Base-by-base conservation (phyloP, 2,888 invertebrate genomes). In the Nymphalis c-album region DNA sequence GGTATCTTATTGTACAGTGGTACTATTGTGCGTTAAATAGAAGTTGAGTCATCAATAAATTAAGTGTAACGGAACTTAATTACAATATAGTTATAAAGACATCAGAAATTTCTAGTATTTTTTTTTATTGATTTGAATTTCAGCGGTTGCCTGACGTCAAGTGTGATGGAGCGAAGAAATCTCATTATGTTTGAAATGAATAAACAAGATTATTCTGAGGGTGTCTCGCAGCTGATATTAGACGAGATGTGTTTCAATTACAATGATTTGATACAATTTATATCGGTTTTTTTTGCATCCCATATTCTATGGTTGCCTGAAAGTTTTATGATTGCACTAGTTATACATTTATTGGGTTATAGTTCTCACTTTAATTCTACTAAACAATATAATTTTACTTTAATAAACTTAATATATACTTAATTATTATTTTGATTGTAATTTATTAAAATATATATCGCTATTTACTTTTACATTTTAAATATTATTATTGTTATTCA, bases 151-250 rank as follows among this genome's bases (percentile, higher is more conserved):
- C 68, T 65, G 70, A 67, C 66, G 71, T 48, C 63, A 18, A 46
- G 76, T 74, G 76, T 69, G 67, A 70, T 74, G 77, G 53, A 35
- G 55, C 50, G 60, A 31, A 46, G 51, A 47, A 81, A 83, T 81
- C 80, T 80, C 77, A 82, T 82, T 80, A 81, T 78, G 79, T 75
- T 73, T 74, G 72, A 67, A 76, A 72, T 71, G 74, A 79, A 82
- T 81, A 82, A 84, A 83, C 78, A 79, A 79, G 79, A 80, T 79
- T 81, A 80, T 78, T 78, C 68, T 50, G 63, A 67, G 58, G 61
- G 59, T 65, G 67, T 59, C 63, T 58, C 47, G 47, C 26, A 57
- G 46, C 55, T 51, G 40, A 63, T 66, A 66, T 66, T 60, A 53
- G 66, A 51, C 35, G 17, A 22, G 48, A 60, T 62, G 63, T 63